phyloP scores from a whole-genome alignment of 2,888 invertebrate genomes.

The Microdon myrmicae region DNA sequence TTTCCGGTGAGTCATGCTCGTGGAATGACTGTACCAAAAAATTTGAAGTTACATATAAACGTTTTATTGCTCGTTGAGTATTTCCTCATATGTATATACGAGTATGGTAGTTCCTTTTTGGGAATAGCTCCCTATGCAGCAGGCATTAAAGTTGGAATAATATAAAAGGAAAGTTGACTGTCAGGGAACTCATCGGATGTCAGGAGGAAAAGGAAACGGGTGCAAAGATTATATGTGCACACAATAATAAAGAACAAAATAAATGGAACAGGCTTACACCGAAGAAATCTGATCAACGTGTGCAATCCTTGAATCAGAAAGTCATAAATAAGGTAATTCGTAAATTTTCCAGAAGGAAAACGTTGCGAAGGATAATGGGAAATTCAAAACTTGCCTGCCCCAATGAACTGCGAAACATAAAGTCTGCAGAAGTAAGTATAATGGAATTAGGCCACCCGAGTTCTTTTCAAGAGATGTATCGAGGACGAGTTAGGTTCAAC shows the following conservation, averaged over 20 bases:
- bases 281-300: conserved; percentile 45
- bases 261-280: conserved; percentile 26
- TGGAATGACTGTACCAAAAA: conserved; percentile 28
- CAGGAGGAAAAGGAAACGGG: not conserved
- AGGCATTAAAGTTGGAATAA: too few species aligned
- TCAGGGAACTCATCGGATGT: conserved; percentile 5
- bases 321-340: conserved; percentile 62
- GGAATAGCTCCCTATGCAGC: too few species aligned
- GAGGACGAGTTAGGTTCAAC: conserved; percentile 14
- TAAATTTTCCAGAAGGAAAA: conserved; percentile 37
- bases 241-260: conserved; percentile 22
- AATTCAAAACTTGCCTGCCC: conserved; percentile 2
- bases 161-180: too few species aligned
- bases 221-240: not conserved
- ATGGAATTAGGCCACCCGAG: conserved; percentile 14
- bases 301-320: conserved; percentile 63
- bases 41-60: conserved; percentile 35
- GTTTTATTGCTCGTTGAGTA: conserved; percentile 30
- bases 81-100: conserved; percentile 1
- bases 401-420: conserved; percentile 9
- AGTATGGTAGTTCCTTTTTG: too few species aligned
- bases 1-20: conserved; percentile 22
- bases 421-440: conserved; percentile 3
- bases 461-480: conserved; percentile 6
- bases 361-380: not conserved